phyloP scores from a whole-genome alignment of 2,888 invertebrate genomes.

The Metalampra italica region DNA sequence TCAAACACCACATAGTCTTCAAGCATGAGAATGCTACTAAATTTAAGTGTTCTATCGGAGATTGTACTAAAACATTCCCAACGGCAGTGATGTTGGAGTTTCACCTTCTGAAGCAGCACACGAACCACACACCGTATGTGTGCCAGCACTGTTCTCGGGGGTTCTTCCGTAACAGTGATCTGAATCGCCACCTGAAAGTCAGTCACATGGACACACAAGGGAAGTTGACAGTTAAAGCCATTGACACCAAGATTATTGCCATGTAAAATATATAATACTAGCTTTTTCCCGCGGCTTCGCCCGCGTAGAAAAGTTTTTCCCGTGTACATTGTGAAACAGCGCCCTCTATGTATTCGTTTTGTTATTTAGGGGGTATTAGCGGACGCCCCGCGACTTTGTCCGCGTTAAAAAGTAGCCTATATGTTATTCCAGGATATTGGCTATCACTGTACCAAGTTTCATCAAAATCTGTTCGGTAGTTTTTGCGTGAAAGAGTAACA shows the following conservation, averaged over 20 bases:
- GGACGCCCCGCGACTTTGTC: too few relatives aligned
- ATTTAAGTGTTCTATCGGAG: slow-evolving; percentile 61
- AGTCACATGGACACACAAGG: slow-evolving; percentile 50
- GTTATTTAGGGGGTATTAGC: too few relatives aligned
- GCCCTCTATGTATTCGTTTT: too few relatives aligned
- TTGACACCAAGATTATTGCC: slow-evolving; percentile 3
- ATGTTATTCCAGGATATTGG: too few relatives aligned
- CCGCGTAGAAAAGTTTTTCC: too few relatives aligned
- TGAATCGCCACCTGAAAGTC: slow-evolving; percentile 56
- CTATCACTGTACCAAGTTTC: too few relatives aligned
- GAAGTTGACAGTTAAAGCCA: slow-evolving; percentile 22
- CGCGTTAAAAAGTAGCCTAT: too few relatives aligned
- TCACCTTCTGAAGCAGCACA: slow-evolving; percentile 65
- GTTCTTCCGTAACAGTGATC: slow-evolving; percentile 62
- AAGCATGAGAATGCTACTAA: slow-evolving; percentile 64
- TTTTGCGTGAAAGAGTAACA: too few relatives aligned
- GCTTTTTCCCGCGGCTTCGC: too few relatives aligned
- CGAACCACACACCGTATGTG: slow-evolving; percentile 61
- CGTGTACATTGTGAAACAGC: too few relatives aligned
- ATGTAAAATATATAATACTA: not conserved
- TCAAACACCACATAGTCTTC: slow-evolving; percentile 59
- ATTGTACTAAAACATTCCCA: slow-evolving; percentile 61
- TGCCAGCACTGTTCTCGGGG: slow-evolving; percentile 65
- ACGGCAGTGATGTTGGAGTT: slow-evolving; percentile 65
- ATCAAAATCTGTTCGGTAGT: too few relatives aligned